A percentile compares a stretch with the other conserved stretches of the same genome.
These are phyloP conservation scores for Progne subis DNA, from an alignment of 2,113 vertebrate species.

Conservation along the genomic window DNA sequence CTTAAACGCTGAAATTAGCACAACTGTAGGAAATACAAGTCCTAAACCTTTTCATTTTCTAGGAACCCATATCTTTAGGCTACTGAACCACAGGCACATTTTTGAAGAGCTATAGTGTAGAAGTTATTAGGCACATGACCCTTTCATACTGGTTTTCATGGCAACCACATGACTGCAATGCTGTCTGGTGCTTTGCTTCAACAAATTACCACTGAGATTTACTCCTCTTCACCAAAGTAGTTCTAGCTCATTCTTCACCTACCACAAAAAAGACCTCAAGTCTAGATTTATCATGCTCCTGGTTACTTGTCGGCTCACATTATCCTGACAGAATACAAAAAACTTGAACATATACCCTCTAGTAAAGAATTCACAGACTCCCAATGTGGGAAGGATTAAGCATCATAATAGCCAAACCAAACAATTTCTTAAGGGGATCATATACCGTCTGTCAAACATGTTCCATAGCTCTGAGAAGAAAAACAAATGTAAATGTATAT, in stretches of 20 bases:
- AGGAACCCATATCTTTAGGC: background rate
- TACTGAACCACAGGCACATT: background rate
- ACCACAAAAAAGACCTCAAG: conserved; percentile 12
- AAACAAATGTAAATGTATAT: conserved; percentile 38
- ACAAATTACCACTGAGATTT: conserved; percentile 13
- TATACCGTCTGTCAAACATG: background rate
- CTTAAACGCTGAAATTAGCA: background rate
- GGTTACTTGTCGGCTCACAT: background rate
- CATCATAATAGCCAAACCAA: background rate
- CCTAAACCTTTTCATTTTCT: background rate
- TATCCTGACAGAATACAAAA: conserved; percentile 3
- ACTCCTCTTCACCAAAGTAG: background rate
- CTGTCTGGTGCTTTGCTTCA: background rate
- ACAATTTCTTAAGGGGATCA: background rate
- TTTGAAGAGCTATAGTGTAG: background rate
- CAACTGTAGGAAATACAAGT: background rate
- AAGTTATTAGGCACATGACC: background rate
- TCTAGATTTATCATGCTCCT: conserved; percentile 16
- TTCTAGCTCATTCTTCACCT: conserved; percentile 26
- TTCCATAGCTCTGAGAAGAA: conserved; percentile 14
- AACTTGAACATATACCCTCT: background rate
- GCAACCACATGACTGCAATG: background rate
- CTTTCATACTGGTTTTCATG: background rate
- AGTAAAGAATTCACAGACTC: background rate
- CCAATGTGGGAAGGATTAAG: background rate